Percentiles rank a stretch among this genome's conserved stretches.
phyloP scores from a whole-genome alignment of 2,888 invertebrate genomes.

The Calliopum simillimum region DNA sequence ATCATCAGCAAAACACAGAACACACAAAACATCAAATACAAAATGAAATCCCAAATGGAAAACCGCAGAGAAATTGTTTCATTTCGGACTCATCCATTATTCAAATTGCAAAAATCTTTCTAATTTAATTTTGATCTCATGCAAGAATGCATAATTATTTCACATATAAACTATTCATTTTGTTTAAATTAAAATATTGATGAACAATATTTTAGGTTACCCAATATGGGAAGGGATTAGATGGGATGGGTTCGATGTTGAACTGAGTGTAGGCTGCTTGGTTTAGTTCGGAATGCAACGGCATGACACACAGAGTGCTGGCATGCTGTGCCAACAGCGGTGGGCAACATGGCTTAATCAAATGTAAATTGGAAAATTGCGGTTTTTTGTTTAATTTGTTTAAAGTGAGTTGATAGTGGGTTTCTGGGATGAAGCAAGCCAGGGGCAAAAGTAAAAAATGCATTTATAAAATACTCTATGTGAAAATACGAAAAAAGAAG shows the following conservation, averaged over 20 bases:
- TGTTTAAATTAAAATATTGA: constrained; percentile 33
- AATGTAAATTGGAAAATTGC: constrained; percentile 51
- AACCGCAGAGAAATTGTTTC: neutral
- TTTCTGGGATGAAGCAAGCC: neutral
- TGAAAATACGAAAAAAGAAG: too few species aligned
- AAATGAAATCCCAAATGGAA: neutral
- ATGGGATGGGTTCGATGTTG: neutral
- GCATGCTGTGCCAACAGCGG: constrained; percentile 8
- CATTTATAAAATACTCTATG: constrained; percentile 24
- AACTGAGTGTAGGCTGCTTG: neutral
- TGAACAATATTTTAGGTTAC: constrained; percentile 11
- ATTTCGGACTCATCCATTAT: constrained; percentile 27
- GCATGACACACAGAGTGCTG: neutral
- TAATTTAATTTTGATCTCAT: constrained; percentile 33
- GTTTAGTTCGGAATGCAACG: neutral
- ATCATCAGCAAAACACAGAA: neutral
- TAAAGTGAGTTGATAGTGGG: constrained; percentile 1
- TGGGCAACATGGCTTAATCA: constrained; percentile 43
- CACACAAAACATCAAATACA: too few species aligned
- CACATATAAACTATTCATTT: constrained; percentile 23
- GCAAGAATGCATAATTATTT: constrained; percentile 30
- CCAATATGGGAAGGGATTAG: neutral
- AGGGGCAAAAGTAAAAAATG: constrained; percentile 24
- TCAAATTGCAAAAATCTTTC: constrained; percentile 27
- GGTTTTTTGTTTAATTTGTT: constrained; percentile 51